Conservation (phyloP, 2,113 vertebrate species). For the Sprattus sprattus region DNA sequence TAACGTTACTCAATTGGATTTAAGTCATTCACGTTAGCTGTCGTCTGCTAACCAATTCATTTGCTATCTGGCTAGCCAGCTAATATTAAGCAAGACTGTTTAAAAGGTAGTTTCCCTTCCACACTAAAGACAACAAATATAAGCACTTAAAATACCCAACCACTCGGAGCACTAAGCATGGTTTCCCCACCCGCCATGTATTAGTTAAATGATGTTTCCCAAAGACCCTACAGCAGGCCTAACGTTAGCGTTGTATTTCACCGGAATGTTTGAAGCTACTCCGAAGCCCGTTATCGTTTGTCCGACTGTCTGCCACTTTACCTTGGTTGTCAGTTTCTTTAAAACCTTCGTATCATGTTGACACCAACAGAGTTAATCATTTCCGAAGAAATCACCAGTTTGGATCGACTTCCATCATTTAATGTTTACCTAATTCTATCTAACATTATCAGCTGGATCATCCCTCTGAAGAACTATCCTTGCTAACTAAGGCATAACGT, state of each 20-base stretch:
- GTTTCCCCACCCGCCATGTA: not conserved
- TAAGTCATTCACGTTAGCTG: too few species aligned
- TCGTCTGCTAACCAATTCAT: not conserved
- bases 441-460: not conserved
- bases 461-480: conserved; percentile 4
- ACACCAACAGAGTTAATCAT: conserved; percentile 4
- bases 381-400: conserved; percentile 4
- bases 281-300: not conserved
- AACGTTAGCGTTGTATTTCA: not conserved
- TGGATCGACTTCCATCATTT: not conserved
- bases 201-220: not conserved
- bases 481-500: not conserved
- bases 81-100: not conserved
- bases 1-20: not conserved
- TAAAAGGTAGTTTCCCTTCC: not conserved
- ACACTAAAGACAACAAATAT: not conserved
- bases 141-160: not conserved
- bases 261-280: not conserved
- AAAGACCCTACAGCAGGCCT: not conserved
- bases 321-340: conserved; percentile 5
- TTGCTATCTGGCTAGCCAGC: not conserved
- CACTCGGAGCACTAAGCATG: not conserved
- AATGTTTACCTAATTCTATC: not conserved
- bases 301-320: not conserved
- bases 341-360: conserved; percentile 4